Conservation (phyloP, 2,797 vertebrate species). For the Threskiornis aethiopicus region DNA sequence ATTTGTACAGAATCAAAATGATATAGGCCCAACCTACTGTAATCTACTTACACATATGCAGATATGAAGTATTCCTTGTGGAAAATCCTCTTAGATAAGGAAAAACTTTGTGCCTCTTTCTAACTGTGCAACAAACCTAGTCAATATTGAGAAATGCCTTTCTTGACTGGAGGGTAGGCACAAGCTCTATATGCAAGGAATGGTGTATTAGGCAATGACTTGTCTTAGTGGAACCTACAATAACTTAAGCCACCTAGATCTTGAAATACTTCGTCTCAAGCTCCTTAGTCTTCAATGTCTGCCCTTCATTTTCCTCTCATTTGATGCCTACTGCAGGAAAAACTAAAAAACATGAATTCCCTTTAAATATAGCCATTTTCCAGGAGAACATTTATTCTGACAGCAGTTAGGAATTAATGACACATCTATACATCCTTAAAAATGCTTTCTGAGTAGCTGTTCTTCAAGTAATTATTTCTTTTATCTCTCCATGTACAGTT, state of each 20-base stretch:
- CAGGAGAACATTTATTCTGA: background rate
- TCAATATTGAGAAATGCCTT: background rate
- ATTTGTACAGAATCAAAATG: background rate
- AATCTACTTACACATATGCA: too few species aligned
- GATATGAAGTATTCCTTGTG: background rate
- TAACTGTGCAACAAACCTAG: background rate
- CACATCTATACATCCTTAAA: background rate
- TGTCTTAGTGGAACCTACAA: background rate
- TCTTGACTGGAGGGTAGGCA: background rate
- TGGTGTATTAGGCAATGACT: background rate
- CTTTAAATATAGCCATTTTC: background rate
- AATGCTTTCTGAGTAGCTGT: background rate
- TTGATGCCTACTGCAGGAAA: background rate
- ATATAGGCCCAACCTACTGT: background rate
- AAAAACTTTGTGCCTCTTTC: background rate
- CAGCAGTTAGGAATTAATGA: constrained; percentile 12
- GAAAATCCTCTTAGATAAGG: background rate
- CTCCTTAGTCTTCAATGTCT: background rate
- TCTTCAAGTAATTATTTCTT: constrained; percentile 31
- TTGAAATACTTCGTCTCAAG: background rate
- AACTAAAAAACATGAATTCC: background rate
- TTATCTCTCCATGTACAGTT: background rate
- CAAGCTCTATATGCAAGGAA: background rate
- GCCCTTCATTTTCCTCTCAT: background rate
- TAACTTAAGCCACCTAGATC: background rate